Evolutionary conservation across 2,113 vertebrate genomes (phyloP).

Genomic region (Bagarius yarrelli): DNA sequence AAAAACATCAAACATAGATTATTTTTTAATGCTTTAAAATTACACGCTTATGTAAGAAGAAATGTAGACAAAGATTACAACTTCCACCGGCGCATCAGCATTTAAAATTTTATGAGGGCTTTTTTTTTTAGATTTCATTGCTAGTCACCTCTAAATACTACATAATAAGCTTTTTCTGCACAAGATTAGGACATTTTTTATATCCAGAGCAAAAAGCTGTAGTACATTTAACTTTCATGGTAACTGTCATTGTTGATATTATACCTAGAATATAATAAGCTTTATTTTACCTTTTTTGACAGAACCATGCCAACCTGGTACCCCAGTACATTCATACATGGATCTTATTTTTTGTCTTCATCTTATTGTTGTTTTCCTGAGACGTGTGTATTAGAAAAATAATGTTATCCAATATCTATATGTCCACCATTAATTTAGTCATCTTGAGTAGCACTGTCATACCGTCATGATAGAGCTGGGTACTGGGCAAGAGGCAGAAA

Average conservation of each 20-base stretch:
- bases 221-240: conserved; percentile 6
- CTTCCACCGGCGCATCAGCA: background rate
- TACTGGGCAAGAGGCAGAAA: background rate
- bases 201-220: background rate
- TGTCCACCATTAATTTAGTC: background rate
- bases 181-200: background rate
- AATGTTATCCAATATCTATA: background rate
- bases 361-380: background rate
- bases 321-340: background rate
- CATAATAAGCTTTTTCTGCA: background rate
- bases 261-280: background rate
- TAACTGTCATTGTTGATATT: conserved; percentile 11
- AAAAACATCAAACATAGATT: conserved; percentile 5
- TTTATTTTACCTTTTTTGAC: background rate
- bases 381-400: background rate
- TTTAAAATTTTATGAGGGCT: background rate
- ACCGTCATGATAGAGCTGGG: background rate
- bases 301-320: background rate
- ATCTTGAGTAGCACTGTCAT: background rate
- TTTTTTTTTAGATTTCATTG: background rate
- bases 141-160: background rate
- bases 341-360: background rate
- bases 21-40: conserved; percentile 13
- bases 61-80: background rate
- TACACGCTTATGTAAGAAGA: background rate